Conservation (phyloP, 2,113 vertebrate genomes). For the Paraplagusia blochii region DNA sequence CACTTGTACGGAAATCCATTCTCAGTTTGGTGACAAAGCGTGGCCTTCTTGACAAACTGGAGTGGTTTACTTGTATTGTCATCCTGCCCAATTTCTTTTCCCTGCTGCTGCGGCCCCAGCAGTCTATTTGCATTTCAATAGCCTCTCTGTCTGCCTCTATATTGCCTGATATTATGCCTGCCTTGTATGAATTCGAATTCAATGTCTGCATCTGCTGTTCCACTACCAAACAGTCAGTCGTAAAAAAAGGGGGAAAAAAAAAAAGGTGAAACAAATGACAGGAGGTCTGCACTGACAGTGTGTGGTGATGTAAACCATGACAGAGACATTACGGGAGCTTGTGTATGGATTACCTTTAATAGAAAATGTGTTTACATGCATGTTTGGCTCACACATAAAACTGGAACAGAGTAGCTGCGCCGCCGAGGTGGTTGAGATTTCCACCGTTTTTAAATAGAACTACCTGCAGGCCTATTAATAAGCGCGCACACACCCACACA, state of each 20-base stretch:
- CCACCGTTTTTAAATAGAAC: slow-evolving; percentile 18
- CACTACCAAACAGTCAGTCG: slow-evolving; percentile 53
- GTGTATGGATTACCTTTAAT: slow-evolving; percentile 33
- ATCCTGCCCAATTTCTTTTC: slow-evolving; percentile 76
- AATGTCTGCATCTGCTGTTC: slow-evolving; percentile 74
- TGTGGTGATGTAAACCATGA: slow-evolving; percentile 59
- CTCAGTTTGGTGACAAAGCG: slow-evolving; percentile 73
- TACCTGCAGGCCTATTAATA: slow-evolving; percentile 7
- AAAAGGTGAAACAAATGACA: slow-evolving; percentile 64
- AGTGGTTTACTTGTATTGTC: slow-evolving; percentile 79
- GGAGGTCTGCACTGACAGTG: slow-evolving; percentile 50
- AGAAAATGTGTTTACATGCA: slow-evolving; percentile 48
- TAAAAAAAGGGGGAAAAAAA: slow-evolving; percentile 26
- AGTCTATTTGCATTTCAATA: slow-evolving; percentile 77
- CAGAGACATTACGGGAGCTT: slow-evolving; percentile 34
- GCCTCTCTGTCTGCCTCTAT: slow-evolving; percentile 73
- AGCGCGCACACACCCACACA: background rate
- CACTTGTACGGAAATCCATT: slow-evolving; percentile 75
- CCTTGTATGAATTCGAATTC: slow-evolving; percentile 72
- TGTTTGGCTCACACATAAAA: slow-evolving; percentile 45
- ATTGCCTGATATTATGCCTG: slow-evolving; percentile 76
- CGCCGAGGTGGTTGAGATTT: slow-evolving; percentile 22
- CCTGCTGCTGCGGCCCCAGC: slow-evolving; percentile 67
- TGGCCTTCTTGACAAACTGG: slow-evolving; percentile 78
- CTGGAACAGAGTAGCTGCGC: slow-evolving; percentile 16